Base-by-base conservation (phyloP, 2,113 vertebrate species). In the Sigmodon hispidus region DNA sequence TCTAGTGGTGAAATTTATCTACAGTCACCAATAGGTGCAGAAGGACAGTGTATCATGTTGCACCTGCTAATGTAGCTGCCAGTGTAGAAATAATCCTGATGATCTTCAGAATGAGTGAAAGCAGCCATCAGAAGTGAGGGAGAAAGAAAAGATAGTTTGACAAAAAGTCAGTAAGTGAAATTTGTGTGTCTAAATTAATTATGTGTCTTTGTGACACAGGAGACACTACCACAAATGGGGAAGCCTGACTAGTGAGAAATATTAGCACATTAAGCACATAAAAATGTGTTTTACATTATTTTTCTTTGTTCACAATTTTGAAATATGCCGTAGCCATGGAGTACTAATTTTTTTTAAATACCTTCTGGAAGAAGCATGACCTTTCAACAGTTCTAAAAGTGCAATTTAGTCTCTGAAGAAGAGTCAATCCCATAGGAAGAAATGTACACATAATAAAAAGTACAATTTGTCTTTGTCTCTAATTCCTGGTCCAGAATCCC, bases 301-400 rank as follows among this genome's bases (percentile, higher is more conserved):
- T 94, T 93, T 63, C 43, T 94, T 89, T 94, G 67, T 48, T 91
- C 4, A 5, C n/a, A 40, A 43, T 86, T 87, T 63, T 40, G 43
- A 95, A 93, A 87, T 63, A 79, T 45, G 83, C 10, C 69, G 3
- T 34, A 75, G 36, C 10, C 69, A 3, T 34, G 70, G 36, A 22
- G 15, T 36, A 40, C n/a, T 80, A n/a, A n/a, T n/a, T n/a, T 10
- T 86, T 91, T 91, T 45, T 96, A 83, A 8, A 29, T 9, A 89
- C 19, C 21, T 55, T 61, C 72, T 94, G n/a, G 50, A 40, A 91
- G 21, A 72, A 34, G 1, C 7, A 36, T 3, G 91, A 59, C 3
- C 93, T 95, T 59, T 90, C 29, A 43, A 19, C 13, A 80, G 31
- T 88, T 90, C 45, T 67, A 55, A 73, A 87, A 94, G 57, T 52